A percentile compares a stretch with the other conserved stretches of the same genome.
Evolutionary conservation across 2,797 vertebrate genomes (phyloP).

Genomic region (Tragopan temminckii): DNA sequence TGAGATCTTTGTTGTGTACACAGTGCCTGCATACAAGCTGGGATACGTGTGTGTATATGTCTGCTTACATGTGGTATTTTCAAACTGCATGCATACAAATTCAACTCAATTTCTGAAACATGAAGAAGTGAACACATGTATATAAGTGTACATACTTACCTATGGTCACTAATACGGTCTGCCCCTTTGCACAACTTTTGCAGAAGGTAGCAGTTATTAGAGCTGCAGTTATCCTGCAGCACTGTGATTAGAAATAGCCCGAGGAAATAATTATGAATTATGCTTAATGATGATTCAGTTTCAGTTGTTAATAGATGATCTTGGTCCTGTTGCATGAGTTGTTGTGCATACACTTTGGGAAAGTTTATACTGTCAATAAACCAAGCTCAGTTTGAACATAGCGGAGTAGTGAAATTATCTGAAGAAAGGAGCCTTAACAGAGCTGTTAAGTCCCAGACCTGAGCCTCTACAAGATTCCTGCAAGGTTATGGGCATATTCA

Average conservation of each 20-base stretch:
- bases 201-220: neutral
- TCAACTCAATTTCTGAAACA: neutral
- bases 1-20: conserved; percentile 29
- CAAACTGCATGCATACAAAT: neutral
- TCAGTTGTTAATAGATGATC: neutral
- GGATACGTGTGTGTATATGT: neutral
- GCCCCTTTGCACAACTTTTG: neutral
- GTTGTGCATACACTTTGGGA: neutral
- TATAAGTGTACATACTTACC: neutral
- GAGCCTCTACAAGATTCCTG: neutral
- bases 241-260: neutral
- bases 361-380: neutral
- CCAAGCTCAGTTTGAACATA: neutral
- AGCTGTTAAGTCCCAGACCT: neutral
- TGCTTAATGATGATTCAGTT: neutral
- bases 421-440: neutral
- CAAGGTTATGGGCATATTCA: neutral
- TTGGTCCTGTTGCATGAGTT: neutral
- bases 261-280: neutral
- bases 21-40: neutral
- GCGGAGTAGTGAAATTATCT: neutral
- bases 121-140: neutral
- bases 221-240: neutral
- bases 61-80: neutral
- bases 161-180: neutral